A percentile compares a stretch with the other conserved stretches of the same genome.
These are phyloP conservation scores for Cydia splendana DNA, from an alignment of 1,140 invertebrate genomes.

Conservation along the genomic window DNA sequence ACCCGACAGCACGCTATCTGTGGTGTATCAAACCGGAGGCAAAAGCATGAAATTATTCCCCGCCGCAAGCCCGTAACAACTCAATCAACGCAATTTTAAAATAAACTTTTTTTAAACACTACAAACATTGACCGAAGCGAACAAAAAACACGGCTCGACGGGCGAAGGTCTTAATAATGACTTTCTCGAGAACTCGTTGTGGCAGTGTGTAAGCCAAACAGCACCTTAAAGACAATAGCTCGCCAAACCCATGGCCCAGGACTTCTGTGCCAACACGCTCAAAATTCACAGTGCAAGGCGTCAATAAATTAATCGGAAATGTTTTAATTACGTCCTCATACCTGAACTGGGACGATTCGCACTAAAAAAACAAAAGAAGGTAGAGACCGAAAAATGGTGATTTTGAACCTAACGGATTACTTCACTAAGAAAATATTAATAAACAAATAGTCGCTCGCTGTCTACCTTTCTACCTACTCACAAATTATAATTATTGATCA, in stretches of 20 bases:
- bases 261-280: slow-evolving; percentile 23
- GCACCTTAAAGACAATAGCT: slow-evolving; percentile 21
- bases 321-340: slow-evolving; percentile 15
- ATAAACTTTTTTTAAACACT: slow-evolving; percentile 70
- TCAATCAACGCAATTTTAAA: slow-evolving; percentile 77
- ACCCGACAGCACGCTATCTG: slow-evolving; percentile 45
- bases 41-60: slow-evolving; percentile 60
- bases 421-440: slow-evolving; percentile 18
- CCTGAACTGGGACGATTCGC: neutral
- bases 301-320: slow-evolving; percentile 42
- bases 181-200: slow-evolving; percentile 72
- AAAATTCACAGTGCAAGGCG: slow-evolving; percentile 27
- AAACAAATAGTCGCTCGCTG: neutral
- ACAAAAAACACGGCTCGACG: slow-evolving; percentile 64
- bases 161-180: slow-evolving; percentile 72
- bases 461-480: neutral
- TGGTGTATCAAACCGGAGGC: slow-evolving; percentile 54
- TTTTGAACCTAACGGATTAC: slow-evolving; percentile 37
- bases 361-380: slow-evolving; percentile 16
- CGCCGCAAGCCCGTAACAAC: slow-evolving; percentile 66
- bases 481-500: neutral
- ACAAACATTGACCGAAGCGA: slow-evolving; percentile 54
- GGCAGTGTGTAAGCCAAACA: neutral
- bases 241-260: neutral
- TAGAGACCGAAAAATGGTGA: slow-evolving; percentile 24